Base-by-base conservation (phyloP, 2,888 invertebrate genomes). In the Conops quadrifasciatus region DNA sequence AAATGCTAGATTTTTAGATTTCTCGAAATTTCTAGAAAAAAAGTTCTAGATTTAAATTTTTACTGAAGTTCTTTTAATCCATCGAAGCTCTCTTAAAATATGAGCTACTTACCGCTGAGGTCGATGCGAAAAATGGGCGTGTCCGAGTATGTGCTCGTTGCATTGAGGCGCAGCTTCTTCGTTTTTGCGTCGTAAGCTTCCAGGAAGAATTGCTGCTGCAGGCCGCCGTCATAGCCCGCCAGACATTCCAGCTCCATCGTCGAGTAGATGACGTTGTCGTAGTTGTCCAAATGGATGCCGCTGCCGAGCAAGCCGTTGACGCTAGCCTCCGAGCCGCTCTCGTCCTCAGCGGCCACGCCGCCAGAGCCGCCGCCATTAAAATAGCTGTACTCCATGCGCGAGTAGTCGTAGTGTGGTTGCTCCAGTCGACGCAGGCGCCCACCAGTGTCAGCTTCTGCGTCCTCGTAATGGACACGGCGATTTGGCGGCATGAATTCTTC, bases 171-270 rank as follows among this genome's bases (percentile, higher is more conserved):
- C 47, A 93, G 87, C 75, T 89, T 89, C 80, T 91, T 91, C 21
- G 92, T 92, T 78, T 89, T 86, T 0, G 92, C 91, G 79, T 94
- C 94, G 79, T 93, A 90, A 0, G 94, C 94, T 84, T 95, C 95
- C 72, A 96, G 86, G 67, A 93, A 88, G 86, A 95, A 95, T 75
- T 91, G 90, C 85, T 96, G 96, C 56, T 93, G 93, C 72, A 96
- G 88, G 0, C 96, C 96, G 1, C 96, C 95, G 81, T 96, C 95
- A 84, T 95, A 95, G 59, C 95, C 96, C 0, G 93, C 90, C 72
- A 93, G 90, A 85, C 96, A 96, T 79, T 94, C 93, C 72, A 96
- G 91, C 80, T 93, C 92, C 80, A 96, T 86, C 87, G 86, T 85
- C 58, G 85, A 86, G 77, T 85, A 85, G 71, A 85, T 82, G 63